Percentiles rank a stretch among this genome's conserved stretches.
Evolutionary conservation across 2,797 vertebrate genomes (phyloP).

Genomic region (Halcyon leucocephala): DNA sequence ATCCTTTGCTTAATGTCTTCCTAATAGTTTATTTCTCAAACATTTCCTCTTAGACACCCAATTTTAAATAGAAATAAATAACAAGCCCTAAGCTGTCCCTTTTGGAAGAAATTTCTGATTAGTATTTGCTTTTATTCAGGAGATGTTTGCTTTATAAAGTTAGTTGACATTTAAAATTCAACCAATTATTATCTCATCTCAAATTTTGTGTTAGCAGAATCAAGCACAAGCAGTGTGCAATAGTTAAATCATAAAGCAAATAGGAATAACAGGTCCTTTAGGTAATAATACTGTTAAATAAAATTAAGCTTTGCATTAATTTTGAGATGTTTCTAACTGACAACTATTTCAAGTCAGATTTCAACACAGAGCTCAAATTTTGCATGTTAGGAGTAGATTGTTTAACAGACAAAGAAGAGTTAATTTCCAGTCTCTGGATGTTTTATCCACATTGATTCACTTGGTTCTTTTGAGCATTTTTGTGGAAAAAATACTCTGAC

Average conservation of each 20-base stretch:
- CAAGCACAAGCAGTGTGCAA: background rate
- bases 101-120: background rate
- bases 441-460: background rate
- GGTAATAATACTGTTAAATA: constrained; percentile 24
- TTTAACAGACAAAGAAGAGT: background rate
- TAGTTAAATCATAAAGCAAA: constrained; percentile 34
- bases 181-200: background rate
- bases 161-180: constrained; percentile 18
- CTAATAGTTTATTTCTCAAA: background rate
- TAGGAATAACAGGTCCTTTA: constrained; percentile 6
- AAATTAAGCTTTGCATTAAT: background rate
- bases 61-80: background rate
- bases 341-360: background rate
- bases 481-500: background rate
- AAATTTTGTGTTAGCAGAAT: background rate
- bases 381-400: background rate
- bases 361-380: background rate
- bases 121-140: background rate
- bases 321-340: background rate
- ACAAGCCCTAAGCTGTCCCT: background rate
- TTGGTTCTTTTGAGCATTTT: background rate
- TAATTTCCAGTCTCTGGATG: background rate
- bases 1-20: fast-evolving
- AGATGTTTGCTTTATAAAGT: background rate
- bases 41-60: background rate